phyloP scores from a whole-genome alignment of 1,140 invertebrate genomes.

The Hydropsyche tenuis region DNA sequence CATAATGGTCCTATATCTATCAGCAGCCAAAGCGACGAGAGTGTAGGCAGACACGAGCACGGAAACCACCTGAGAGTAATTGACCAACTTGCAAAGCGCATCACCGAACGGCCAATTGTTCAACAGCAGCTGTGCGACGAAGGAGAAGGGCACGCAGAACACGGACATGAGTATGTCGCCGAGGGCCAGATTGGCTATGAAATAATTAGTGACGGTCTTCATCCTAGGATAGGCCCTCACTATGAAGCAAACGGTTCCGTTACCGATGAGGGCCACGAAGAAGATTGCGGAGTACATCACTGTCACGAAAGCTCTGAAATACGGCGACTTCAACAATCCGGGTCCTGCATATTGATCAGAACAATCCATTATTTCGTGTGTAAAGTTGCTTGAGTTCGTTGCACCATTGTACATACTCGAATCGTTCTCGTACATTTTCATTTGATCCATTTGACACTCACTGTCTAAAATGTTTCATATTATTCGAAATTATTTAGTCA shows the following conservation, averaged over 20 bases:
- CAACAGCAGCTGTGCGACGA: slow-evolving; percentile 75
- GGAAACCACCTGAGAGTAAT: slow-evolving; percentile 79
- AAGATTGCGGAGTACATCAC: slow-evolving; percentile 78
- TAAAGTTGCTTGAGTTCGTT: background rate
- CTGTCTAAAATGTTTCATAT: too few species aligned
- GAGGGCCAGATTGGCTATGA: slow-evolving; percentile 84
- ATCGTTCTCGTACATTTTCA: background rate
- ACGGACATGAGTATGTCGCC: slow-evolving; percentile 86
- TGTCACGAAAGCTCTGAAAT: slow-evolving; percentile 73
- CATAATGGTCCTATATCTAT: slow-evolving; percentile 88
- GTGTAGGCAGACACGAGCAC: slow-evolving; percentile 87
- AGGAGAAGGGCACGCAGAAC: slow-evolving; percentile 87
- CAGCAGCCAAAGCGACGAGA: slow-evolving; percentile 83
- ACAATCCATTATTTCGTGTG: slow-evolving; percentile 30
- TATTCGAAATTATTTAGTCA: too few species aligned
- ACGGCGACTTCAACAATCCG: slow-evolving; percentile 51
- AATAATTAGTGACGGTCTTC: slow-evolving; percentile 87
- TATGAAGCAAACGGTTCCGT: slow-evolving; percentile 83
- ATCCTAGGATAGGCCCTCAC: slow-evolving; percentile 79
- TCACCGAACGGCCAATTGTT: slow-evolving; percentile 84
- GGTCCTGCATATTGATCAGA: slow-evolving; percentile 36
- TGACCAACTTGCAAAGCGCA: slow-evolving; percentile 77
- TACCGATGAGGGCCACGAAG: slow-evolving; percentile 76
- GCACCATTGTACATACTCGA: background rate
- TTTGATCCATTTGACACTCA: background rate